Evolutionary conservation across 2,888 invertebrate species (phyloP).

Genomic region (Cyclophora albipunctata): DNA sequence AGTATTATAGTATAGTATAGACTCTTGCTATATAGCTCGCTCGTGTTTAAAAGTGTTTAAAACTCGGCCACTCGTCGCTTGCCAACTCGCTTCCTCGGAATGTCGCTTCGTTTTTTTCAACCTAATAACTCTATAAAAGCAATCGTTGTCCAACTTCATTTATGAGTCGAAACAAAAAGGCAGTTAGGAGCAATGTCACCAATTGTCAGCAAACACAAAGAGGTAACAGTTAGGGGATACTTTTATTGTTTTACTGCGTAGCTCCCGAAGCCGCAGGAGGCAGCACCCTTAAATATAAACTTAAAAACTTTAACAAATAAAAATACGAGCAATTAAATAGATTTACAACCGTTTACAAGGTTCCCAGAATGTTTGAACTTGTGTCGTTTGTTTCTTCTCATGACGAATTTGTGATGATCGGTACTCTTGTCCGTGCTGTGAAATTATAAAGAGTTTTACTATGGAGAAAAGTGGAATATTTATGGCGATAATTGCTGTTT

Average conservation of each 20-base stretch:
- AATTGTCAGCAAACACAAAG: constrained; percentile 46
- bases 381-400: constrained; percentile 32
- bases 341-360: constrained; percentile 59
- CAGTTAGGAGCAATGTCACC: constrained; percentile 51
- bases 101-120: too few relatives aligned
- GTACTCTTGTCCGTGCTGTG: constrained; percentile 25
- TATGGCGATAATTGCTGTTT: constrained; percentile 18
- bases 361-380: constrained; percentile 50
- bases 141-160: constrained; percentile 55
- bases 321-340: constrained; percentile 63
- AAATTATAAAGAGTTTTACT: constrained; percentile 20
- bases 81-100: too few relatives aligned
- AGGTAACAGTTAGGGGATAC: constrained; percentile 54
- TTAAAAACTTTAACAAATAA: constrained; percentile 39
- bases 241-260: constrained; percentile 67
- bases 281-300: constrained; percentile 54
- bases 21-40: too few relatives aligned
- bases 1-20: too few relatives aligned
- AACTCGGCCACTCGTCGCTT: too few relatives aligned
- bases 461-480: constrained; percentile 18
- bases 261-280: constrained; percentile 70
- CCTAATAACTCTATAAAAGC: too few relatives aligned
- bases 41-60: too few relatives aligned
- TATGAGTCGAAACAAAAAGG: constrained; percentile 56
- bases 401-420: constrained; percentile 39